Percentiles rank a stretch among this genome's conserved stretches.
Evolutionary conservation across 2,888 invertebrate species (phyloP).

Genomic region (Carcina quercana): DNA sequence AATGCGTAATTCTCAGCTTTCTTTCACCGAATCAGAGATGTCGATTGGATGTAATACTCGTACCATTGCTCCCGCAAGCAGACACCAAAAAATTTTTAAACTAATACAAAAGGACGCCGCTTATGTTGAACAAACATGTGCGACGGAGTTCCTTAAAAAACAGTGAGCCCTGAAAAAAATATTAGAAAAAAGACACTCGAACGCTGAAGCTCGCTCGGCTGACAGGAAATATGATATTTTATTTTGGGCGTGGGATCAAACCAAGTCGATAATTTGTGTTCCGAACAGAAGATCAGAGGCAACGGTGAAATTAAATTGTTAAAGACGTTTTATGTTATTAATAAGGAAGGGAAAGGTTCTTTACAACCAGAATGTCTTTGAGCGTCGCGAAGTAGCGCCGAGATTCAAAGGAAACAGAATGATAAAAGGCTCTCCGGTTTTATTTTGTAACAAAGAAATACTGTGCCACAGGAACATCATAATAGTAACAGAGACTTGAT

Average conservation of each 20-base stretch:
- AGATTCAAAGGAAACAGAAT: constrained; percentile 27
- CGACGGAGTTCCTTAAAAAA: constrained; percentile 67
- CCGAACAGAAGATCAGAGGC: constrained; percentile 60
- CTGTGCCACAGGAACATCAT: background rate
- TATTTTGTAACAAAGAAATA: constrained; percentile 2
- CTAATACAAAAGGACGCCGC: constrained; percentile 41
- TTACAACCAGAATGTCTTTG: constrained; percentile 37
- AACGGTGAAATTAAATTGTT: constrained; percentile 60
- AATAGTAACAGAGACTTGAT: background rate
- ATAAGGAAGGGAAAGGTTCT: constrained; percentile 40
- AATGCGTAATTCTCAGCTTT: no score
- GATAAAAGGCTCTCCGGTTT: constrained; percentile 8
- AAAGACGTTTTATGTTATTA: constrained; percentile 53
- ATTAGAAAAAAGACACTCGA: constrained; percentile 57
- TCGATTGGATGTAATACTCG: no score
- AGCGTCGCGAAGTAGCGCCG: constrained; percentile 24
- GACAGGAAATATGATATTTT: constrained; percentile 75
- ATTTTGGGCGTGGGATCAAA: constrained; percentile 74
- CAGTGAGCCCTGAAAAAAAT: constrained; percentile 49
- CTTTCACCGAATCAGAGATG: no score
- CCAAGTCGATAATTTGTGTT: constrained; percentile 69
- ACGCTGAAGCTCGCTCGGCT: constrained; percentile 60
- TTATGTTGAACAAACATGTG: constrained; percentile 69
- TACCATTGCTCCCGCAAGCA: constrained; percentile 20
- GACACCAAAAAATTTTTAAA: constrained; percentile 32